These are phyloP conservation scores for Sandelia bainsii DNA, from an alignment of 2,797 vertebrate genomes.

Conservation along the genomic window DNA sequence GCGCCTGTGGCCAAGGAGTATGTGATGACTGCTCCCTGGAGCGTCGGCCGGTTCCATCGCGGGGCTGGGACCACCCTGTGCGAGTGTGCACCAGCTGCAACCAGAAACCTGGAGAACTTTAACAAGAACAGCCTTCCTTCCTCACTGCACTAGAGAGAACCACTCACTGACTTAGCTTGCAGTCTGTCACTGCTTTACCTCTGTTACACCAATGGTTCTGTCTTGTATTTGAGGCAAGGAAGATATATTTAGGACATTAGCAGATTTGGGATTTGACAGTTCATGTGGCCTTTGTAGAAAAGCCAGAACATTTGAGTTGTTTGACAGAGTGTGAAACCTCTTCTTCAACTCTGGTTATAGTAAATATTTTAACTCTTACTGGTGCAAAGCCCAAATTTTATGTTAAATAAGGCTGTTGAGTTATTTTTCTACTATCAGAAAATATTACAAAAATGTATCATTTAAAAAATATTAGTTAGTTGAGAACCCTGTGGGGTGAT, in stretches of 20 bases:
- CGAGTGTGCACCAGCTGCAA: constrained; percentile 94
- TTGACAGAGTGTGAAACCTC: constrained; percentile 69
- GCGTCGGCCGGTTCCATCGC: constrained; percentile 93
- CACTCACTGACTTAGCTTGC: constrained; percentile 60
- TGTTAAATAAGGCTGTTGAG: constrained; percentile 64
- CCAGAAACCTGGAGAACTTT: constrained; percentile 97
- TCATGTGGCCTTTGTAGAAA: constrained; percentile 79
- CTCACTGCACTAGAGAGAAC: constrained; percentile 64
- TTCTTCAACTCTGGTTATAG: constrained; percentile 68
- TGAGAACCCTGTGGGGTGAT: constrained; percentile 61
- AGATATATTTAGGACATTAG: constrained; percentile 56
- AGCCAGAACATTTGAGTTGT: constrained; percentile 74
- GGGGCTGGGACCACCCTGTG: constrained; percentile 98
- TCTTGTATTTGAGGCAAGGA: constrained; percentile 71
- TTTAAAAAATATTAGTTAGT: constrained; percentile 70
- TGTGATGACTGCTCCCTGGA: constrained; percentile 95
- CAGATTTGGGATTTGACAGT: constrained; percentile 67
- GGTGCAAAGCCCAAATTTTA: constrained; percentile 67
- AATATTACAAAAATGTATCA: constrained; percentile 62
- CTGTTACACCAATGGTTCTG: constrained; percentile 67
- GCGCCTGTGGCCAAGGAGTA: constrained; percentile 97
- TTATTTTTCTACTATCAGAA: constrained; percentile 82
- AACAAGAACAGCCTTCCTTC: constrained; percentile 76
- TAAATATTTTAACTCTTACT: constrained; percentile 68
- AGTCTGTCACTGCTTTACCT: constrained; percentile 73